Conservation (phyloP, 2,888 invertebrate genomes). For the Erebia epiphron region DNA sequence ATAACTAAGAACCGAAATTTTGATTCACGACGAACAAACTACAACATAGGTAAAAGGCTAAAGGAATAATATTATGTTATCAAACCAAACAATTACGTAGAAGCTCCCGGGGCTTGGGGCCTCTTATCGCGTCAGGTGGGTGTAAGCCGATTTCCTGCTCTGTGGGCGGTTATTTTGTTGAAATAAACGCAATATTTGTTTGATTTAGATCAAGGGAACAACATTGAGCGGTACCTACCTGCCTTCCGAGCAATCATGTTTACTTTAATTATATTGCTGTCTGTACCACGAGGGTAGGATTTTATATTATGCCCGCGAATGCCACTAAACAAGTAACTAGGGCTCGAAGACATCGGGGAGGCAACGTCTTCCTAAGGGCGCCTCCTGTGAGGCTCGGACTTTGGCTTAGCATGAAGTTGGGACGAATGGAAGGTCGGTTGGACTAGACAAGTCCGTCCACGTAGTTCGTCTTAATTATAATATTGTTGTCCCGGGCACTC, state of each 20-base stretch:
- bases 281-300: background rate
- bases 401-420: too few species aligned
- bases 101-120: background rate
- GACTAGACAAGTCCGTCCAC: slow-evolving; percentile 35
- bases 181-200: background rate
- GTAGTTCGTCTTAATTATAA: slow-evolving; percentile 58
- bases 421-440: background rate
- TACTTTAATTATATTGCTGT: background rate
- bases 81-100: background rate
- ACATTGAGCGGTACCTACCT: background rate
- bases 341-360: too few species aligned
- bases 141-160: too few species aligned
- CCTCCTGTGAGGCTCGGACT: too few species aligned
- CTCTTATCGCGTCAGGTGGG: background rate
- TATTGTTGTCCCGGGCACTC: slow-evolving; percentile 38
- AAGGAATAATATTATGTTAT: background rate
- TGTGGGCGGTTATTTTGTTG: background rate
- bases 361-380: too few species aligned
- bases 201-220: background rate
- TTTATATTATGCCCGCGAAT: background rate
- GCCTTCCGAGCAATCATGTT: background rate
- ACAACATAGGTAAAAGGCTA: background rate
- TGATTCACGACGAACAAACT: background rate
- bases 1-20: too few species aligned
- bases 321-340: too few species aligned